phyloP scores from a whole-genome alignment of 1,140 invertebrate species.

The Melitaea cinxia region DNA sequence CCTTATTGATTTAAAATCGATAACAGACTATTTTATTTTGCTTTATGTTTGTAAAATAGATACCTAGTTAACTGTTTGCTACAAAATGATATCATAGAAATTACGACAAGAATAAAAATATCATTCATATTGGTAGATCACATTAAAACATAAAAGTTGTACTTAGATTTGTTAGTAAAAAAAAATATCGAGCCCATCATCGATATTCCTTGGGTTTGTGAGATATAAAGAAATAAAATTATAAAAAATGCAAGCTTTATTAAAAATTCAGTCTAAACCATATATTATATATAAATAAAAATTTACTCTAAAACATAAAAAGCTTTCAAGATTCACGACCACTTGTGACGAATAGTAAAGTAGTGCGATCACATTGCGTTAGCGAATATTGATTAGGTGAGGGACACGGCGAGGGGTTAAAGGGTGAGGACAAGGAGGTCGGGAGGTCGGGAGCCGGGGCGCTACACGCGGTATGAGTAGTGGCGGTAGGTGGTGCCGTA shows the following conservation, averaged over 20 bases:
- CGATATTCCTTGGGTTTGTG: slow-evolving; percentile 55
- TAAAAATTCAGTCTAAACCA: slow-evolving; percentile 77
- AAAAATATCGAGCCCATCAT: slow-evolving; percentile 65
- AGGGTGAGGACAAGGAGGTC: slow-evolving; percentile 33
- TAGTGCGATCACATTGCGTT: slow-evolving; percentile 74
- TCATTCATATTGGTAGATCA: neutral
- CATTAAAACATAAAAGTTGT: neutral
- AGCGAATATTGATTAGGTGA: slow-evolving; percentile 77
- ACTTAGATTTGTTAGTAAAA: slow-evolving; percentile 56
- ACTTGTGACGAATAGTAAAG: slow-evolving; percentile 67
- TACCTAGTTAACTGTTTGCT: no score
- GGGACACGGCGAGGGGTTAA: slow-evolving; percentile 43
- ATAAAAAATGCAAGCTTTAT: slow-evolving; percentile 79
- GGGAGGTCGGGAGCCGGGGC: slow-evolving; percentile 65
- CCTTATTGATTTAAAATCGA: no score
- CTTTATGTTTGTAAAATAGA: no score
- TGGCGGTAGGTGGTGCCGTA: slow-evolving; percentile 91
- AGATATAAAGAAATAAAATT: slow-evolving; percentile 56
- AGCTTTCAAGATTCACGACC: slow-evolving; percentile 63
- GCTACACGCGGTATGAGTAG: slow-evolving; percentile 92
- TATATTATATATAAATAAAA: slow-evolving; percentile 61
- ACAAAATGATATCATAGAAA: no score
- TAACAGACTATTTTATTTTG: no score
- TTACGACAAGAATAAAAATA: slow-evolving; percentile 16
- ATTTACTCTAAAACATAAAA: slow-evolving; percentile 64